Base-by-base conservation (phyloP, 2,888 invertebrate species). In the Mantis religiosa region DNA sequence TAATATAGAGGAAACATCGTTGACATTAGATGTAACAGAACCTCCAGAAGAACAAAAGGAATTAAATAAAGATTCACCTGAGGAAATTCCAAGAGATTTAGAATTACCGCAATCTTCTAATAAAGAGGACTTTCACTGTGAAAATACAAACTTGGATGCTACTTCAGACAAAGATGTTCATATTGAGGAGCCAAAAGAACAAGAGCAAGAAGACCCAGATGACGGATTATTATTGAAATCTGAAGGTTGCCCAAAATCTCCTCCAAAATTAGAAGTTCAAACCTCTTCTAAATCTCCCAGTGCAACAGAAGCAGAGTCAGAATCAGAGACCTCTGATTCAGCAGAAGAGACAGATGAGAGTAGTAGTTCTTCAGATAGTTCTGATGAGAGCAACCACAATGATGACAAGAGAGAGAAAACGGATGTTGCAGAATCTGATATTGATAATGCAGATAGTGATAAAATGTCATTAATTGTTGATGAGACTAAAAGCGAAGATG, bases 401-500 rank as follows among this genome's bases (percentile, higher is more conserved):
- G 84, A 88, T 83, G 87, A 90, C 47, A 34, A 71, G 71, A 85
- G 85, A 84, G 28, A 86, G 30, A 30, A 89, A 82, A 87, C 71
- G 86, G 87, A 88, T 82, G 28, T 71, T 82, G 87, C 41, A 34
- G 93, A 92, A 91, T 92, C 92, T 85, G 93, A 92, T 89, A 94
- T 94, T 90, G 95, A 95, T 90, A 95, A 95, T 93, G 95, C 95
- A 92, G 94, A 94, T 88, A 95, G 95, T 93, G 95, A 95, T 90
- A 95, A 95, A 92, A 92, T 95, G 89, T 94, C 95, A 85, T 94
- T 95, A 92, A 95, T 95, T 92, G 90, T 93, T 90, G 95, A 95
- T 91, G 92, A 93, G 89, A 90, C 87, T 28, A 89, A 87, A 88
- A 90, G 90, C 89, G 89, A 89, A 7, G 89, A 90, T n/a, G 89